These are phyloP conservation scores for Creontiades dilutus DNA, from an alignment of 2,888 invertebrate genomes.

Conservation along the genomic window DNA sequence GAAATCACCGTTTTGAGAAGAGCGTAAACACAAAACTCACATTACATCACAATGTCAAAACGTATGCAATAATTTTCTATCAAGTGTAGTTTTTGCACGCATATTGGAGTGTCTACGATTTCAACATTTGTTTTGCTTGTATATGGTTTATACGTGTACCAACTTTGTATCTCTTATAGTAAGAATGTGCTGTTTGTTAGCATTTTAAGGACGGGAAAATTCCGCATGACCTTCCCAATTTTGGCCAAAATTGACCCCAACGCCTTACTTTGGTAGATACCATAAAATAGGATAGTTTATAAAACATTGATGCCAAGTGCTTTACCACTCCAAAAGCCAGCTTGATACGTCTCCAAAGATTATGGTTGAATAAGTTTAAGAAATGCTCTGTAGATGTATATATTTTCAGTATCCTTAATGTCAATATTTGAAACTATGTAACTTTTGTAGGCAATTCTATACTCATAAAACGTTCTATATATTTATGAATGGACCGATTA, in stretches of 20 bases:
- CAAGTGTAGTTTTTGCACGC: conserved; percentile 45
- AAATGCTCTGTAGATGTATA: too few species aligned
- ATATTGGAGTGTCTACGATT: conserved; percentile 16
- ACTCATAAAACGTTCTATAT: too few species aligned
- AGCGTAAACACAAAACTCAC: background rate
- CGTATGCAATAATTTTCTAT: conserved; percentile 40
- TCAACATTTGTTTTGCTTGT: conserved; percentile 31
- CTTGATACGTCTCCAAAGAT: background rate
- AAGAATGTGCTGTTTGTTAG: conserved; percentile 22
- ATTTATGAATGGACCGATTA: too few species aligned
- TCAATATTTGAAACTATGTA: too few species aligned
- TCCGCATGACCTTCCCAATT: conserved; percentile 33
- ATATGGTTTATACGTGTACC: background rate
- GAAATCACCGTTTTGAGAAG: background rate
- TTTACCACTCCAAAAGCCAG: background rate
- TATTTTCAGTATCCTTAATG: too few species aligned
- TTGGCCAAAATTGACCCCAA: background rate
- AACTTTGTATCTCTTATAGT: background rate
- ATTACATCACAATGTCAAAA: conserved; percentile 33
- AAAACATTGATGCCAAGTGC: background rate
- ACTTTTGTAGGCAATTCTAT: too few species aligned
- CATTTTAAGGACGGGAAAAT: background rate
- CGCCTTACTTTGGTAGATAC: background rate
- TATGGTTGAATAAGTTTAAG: background rate
- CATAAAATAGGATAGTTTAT: background rate